These are phyloP conservation scores for Synanthedon andrenaeformis DNA, from an alignment of 2,888 invertebrate genomes.

Conservation along the genomic window DNA sequence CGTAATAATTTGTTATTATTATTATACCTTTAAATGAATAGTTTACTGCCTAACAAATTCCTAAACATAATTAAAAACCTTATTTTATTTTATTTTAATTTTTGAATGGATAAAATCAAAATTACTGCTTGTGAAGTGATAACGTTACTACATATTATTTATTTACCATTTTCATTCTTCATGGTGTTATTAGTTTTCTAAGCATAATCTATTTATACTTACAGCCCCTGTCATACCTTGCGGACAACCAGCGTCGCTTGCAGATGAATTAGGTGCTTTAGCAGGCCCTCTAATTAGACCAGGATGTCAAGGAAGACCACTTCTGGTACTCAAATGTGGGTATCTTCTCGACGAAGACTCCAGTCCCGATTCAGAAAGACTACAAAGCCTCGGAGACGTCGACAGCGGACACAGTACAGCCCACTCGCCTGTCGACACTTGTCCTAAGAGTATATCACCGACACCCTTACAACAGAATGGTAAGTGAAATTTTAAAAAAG, in stretches of 20 bases:
- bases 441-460: slow-evolving; percentile 87
- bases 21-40: too few species aligned
- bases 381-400: slow-evolving; percentile 79
- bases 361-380: slow-evolving; percentile 87
- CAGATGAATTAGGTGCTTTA: slow-evolving; percentile 75
- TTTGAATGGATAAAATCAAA: too few species aligned
- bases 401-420: slow-evolving; percentile 94
- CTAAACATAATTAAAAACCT: too few species aligned
- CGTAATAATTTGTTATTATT: too few species aligned
- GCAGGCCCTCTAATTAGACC: slow-evolving; percentile 45
- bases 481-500: slow-evolving; percentile 13
- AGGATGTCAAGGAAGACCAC: slow-evolving; percentile 61
- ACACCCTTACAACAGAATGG: slow-evolving; percentile 71
- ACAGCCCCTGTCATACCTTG: slow-evolving; percentile 74
- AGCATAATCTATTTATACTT: slow-evolving; percentile 13
- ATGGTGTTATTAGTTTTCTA: too few species aligned
- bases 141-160: too few species aligned
- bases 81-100: too few species aligned
- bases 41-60: too few species aligned
- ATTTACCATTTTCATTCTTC: too few species aligned
- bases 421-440: slow-evolving; percentile 86
- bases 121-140: too few species aligned
- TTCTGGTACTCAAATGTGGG: slow-evolving; percentile 79
- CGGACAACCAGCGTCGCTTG: slow-evolving; percentile 74
- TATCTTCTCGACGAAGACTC: slow-evolving; percentile 84